phyloP scores from a whole-genome alignment of 2,113 vertebrate genomes.

The Arenaria interpres region DNA sequence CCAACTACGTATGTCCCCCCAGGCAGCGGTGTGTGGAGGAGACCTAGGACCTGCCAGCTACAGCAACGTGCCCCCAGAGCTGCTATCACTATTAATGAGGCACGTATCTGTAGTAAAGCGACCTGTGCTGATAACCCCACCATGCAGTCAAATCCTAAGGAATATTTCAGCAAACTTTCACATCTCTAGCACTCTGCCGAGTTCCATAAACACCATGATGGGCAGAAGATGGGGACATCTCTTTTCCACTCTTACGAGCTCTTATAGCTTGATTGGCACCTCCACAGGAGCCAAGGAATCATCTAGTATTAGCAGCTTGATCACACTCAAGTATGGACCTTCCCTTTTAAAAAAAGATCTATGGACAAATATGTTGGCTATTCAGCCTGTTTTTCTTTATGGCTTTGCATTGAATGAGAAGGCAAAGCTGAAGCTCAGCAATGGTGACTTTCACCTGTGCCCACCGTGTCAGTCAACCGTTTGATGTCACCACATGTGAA shows the following conservation, averaged over 20 bases:
- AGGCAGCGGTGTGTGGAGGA: background rate
- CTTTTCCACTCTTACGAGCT: background rate
- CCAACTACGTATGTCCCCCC: background rate
- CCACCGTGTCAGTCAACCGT: accelerated
- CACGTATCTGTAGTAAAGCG: background rate
- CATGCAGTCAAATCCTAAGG: background rate
- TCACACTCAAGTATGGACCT: background rate
- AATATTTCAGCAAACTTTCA: background rate
- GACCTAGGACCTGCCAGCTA: background rate
- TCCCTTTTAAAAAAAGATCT: background rate
- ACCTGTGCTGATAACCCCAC: background rate
- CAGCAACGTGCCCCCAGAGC: background rate
- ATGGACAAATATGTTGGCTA: background rate
- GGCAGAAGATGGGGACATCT: background rate
- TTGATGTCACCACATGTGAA: background rate
- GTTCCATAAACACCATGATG: background rate
- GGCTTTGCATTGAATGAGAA: background rate
- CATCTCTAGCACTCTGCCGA: background rate
- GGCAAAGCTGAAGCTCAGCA: background rate
- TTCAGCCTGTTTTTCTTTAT: background rate
- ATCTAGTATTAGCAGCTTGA: background rate
- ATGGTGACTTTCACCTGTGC: background rate
- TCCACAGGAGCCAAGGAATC: background rate
- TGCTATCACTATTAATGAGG: background rate
- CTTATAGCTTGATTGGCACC: background rate